These are phyloP conservation scores for Rhyacichthys aspro DNA, from an alignment of 2,797 vertebrate species.

Conservation along the genomic window DNA sequence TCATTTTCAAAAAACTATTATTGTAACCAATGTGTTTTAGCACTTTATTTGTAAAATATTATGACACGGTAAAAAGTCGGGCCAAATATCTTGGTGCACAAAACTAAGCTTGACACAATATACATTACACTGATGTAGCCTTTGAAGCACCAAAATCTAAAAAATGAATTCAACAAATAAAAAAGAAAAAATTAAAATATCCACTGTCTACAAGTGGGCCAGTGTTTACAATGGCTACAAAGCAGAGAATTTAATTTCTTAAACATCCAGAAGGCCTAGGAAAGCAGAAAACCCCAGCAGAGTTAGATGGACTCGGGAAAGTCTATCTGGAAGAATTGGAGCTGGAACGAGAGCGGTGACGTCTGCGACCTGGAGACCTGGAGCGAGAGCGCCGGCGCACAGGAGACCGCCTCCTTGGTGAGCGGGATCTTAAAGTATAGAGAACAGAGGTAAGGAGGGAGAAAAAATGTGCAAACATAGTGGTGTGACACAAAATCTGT, in stretches of 20 bases:
- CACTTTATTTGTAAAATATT: slow-evolving; percentile 65
- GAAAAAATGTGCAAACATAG: not conserved
- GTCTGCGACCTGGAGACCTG: slow-evolving; percentile 91
- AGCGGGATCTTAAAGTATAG: slow-evolving; percentile 84
- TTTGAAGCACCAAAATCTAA: slow-evolving; percentile 28
- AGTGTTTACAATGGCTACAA: slow-evolving; percentile 32
- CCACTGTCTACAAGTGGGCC: slow-evolving; percentile 28
- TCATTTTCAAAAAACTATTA: not conserved
- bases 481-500: not conserved
- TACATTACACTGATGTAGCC: slow-evolving; percentile 4
- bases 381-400: slow-evolving; percentile 89
- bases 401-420: slow-evolving; percentile 90
- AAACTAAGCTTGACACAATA: slow-evolving; percentile 17
- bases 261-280: slow-evolving; percentile 14
- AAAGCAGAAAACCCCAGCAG: slow-evolving; percentile 15
- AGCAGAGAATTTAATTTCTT: slow-evolving; percentile 27
- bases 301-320: slow-evolving; percentile 9
- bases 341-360: slow-evolving; percentile 95
- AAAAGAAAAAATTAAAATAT: slow-evolving; percentile 7
- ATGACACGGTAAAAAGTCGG: slow-evolving; percentile 48
- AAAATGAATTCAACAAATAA: slow-evolving; percentile 25
- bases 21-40: slow-evolving; percentile 16
- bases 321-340: slow-evolving; percentile 96
- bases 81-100: slow-evolving; percentile 15
- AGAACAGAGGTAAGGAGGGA: not conserved